Evolutionary conservation across 2,113 vertebrate genomes (phyloP), one percentile per base, ranked within the genome.

Genomic region (Oreochromis aureus): DNA sequence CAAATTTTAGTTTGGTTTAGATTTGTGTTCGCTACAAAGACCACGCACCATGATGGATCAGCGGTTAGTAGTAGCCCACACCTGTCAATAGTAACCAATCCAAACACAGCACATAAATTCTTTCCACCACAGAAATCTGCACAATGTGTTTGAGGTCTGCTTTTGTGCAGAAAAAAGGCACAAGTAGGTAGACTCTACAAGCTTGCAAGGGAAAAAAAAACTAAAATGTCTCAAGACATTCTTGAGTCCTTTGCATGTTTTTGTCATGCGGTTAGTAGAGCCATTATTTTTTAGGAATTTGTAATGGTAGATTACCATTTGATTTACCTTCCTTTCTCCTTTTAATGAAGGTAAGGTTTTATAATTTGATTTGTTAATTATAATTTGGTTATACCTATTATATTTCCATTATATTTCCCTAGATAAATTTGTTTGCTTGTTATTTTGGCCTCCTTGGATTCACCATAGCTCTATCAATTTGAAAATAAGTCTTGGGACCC

Each of bases 351-450:
- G 15, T 0, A 73, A 11, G 9, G 41, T 19, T 30, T 48, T 48
- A 27, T 30, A 11, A 76, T 76, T 76, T 30, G 9, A 48, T 76
- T 76, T 0, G 6, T 51, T 51, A 48, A 12, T 76, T 7, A 4
- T 30, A 51, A 51, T 76, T 51, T 76, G 24, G 10, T 1, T 18
- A 32, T 51, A 1, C 51, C 19, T 46, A 22, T 46, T 32, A 32
- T 32, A 48, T 30, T 76, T 48, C 71, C 1, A 22, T 46, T 32
- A 32, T 51, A 48, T 30, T 76, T 48, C 71, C 1, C 10, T n/a
- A 76, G 16, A 19, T 12, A 1, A 18, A 5, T 76, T 51, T 0
- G 16, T 76, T 48, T 48, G 16, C 24, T 76, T 76, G 6, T 12
- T 46, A 76, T 76, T 76, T 19, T 76, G 44, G 16, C 16, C 10